phyloP scores from a whole-genome alignment of 1,140 invertebrate species.

The Aphis gossypii region DNA sequence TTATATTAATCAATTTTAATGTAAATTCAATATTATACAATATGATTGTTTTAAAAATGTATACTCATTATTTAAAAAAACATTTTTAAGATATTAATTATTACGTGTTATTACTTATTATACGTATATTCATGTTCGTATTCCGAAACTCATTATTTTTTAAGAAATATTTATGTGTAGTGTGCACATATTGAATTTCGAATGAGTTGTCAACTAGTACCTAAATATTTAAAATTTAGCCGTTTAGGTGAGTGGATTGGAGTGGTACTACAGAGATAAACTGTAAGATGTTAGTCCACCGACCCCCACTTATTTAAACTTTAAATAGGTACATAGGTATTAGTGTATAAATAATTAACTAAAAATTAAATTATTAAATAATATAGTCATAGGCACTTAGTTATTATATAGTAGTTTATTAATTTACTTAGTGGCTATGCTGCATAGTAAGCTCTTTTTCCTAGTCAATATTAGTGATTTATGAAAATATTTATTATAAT shows the following conservation, averaged over 20 bases:
- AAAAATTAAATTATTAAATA: too few species aligned
- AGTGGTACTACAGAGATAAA: not conserved
- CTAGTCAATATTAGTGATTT: too few species aligned
- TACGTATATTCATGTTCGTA: not conserved
- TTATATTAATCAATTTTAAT: too few species aligned
- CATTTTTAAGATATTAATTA: not conserved
- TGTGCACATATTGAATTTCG: not conserved
- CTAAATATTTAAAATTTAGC: not conserved
- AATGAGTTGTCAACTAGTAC: not conserved
- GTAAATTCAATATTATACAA: not conserved
- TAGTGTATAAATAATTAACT: not conserved
- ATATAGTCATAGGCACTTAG: too few species aligned
- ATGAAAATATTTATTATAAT: too few species aligned
- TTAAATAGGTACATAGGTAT: not conserved
- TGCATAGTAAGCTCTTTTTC: too few species aligned
- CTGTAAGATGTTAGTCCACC: not conserved
- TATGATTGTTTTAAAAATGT: not conserved
- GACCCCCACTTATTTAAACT: not conserved
- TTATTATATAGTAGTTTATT: too few species aligned
- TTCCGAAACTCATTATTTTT: not conserved
- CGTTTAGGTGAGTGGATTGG: not conserved
- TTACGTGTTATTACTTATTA: not conserved
- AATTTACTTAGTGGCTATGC: too few species aligned
- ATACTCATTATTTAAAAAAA: too few species aligned
- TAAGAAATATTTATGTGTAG: not conserved